Conservation (phyloP, 2,797 vertebrate species). For the Lacerta viridis region DNA sequence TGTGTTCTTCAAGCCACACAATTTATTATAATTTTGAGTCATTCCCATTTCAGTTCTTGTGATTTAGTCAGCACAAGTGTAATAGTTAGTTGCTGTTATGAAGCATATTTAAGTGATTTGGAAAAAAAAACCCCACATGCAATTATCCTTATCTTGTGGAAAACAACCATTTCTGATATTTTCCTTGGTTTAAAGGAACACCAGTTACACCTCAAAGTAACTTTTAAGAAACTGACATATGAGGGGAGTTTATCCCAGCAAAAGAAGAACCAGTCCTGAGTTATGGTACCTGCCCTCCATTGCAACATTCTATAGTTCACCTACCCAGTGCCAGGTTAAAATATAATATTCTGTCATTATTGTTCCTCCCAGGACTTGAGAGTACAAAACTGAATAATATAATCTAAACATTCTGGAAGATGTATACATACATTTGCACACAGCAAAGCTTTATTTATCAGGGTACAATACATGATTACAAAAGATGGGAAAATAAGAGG, state of each 20-base stretch:
- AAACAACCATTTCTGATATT: constrained; percentile 61
- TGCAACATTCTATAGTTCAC: not conserved
- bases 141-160: constrained; percentile 58
- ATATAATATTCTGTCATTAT: not conserved
- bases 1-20: constrained; percentile 33
- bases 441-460: not conserved
- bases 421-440: not conserved
- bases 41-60: constrained; percentile 45
- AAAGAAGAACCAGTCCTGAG: not conserved
- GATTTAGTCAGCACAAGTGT: constrained; percentile 51
- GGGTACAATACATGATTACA: not conserved
- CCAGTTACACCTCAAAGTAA: constrained; percentile 29
- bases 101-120: constrained; percentile 65
- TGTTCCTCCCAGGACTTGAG: constrained; percentile 7
- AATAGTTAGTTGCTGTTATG: constrained; percentile 56
- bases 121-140: constrained; percentile 38
- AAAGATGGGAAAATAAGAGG: too few species aligned
- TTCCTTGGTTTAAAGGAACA: constrained; percentile 55
- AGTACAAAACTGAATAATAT: not conserved
- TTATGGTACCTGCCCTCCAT: constrained; percentile 13
- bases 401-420: constrained; percentile 22
- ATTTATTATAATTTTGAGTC: constrained; percentile 56
- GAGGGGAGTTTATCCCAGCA: constrained; percentile 2
- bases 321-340: constrained; percentile 2
- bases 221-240: constrained; percentile 36